Percentiles rank a stretch among this genome's conserved stretches.
Evolutionary conservation across 2,888 invertebrate genomes (phyloP).

Genomic region (Cantharis nigra): DNA sequence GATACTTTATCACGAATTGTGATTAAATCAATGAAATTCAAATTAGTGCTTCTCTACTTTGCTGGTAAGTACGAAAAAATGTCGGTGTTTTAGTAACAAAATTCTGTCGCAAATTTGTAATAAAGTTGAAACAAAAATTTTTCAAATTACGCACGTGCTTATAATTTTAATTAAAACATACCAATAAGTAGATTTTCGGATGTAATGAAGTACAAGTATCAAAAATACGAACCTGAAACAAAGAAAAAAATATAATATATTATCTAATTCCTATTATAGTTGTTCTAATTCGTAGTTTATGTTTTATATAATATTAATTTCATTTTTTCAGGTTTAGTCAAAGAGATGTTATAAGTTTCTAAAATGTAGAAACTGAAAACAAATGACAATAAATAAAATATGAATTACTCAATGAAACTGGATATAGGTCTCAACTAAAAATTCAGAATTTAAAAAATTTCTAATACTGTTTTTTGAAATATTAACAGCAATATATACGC

Average conservation of each 20-base stretch:
- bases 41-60: neutral
- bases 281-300: no score
- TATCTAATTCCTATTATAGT: neutral
- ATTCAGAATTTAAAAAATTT: neutral
- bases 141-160: neutral
- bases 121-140: neutral
- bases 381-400: no score
- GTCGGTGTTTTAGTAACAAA: neutral
- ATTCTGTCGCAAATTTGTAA: neutral
- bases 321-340: no score
- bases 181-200: neutral
- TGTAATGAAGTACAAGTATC: neutral
- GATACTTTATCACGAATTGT: conserved; percentile 1
- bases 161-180: neutral
- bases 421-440: no score
- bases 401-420: no score
- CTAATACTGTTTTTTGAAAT: neutral
- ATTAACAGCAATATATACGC: neutral
- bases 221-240: neutral
- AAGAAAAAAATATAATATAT: neutral
- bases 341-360: no score
- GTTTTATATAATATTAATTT: no score
- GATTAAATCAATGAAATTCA: neutral
- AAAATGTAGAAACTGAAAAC: no score
- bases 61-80: neutral